Base-by-base conservation (phyloP, 2,888 invertebrate genomes). In the Sinodicranocentrus sp. region DNA sequence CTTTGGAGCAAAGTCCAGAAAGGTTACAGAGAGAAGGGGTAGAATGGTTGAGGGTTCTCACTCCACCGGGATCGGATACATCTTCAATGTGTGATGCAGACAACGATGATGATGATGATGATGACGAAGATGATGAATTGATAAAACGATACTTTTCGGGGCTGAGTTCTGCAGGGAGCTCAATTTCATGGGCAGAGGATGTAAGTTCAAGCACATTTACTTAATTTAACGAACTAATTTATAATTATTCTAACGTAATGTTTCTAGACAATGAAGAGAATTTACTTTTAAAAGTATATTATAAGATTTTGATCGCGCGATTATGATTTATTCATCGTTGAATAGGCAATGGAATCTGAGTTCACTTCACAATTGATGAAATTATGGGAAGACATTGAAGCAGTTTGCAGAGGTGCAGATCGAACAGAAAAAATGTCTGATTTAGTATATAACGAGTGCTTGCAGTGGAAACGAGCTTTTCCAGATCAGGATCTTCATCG, bases 131-230 rank as follows among this genome's bases (percentile, higher is more conserved):
- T 33, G 68, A 73, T 43, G 84, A 86, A 28, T 75, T 85, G 52
- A 73, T 82, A 17, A 77, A 76, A 54, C 63, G 84, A 63, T 75
- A 76, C 23, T 78, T 84, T 43, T 83, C 86, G 15, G 84, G 78
- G 13, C 44, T 88, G 21, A 87, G 88, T 63, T 88, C 88, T 6
- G 88, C 86, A 0, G 85, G 84, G 52, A 87, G 87, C 17, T 87
- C 87, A 6, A 87, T 88, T 73, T 88, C 88, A 39, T 88, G 88
- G 88, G 88, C 88, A n/a, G 87, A 87, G 76, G 88, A 88, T 82
- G 88, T 88, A 85, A 85, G 84, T 59, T 5, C n/a, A n/a, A n/a
- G n/a, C n/a, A n/a, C n/a, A n/a, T n/a, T n/a, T n/a, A n/a, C n/a
- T n/a, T n/a, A n/a, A n/a, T n/a, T 48, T 39, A 21, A 19, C 19